Conservation (phyloP, 2,888 invertebrate species). For the Pyrgus malvae region DNA sequence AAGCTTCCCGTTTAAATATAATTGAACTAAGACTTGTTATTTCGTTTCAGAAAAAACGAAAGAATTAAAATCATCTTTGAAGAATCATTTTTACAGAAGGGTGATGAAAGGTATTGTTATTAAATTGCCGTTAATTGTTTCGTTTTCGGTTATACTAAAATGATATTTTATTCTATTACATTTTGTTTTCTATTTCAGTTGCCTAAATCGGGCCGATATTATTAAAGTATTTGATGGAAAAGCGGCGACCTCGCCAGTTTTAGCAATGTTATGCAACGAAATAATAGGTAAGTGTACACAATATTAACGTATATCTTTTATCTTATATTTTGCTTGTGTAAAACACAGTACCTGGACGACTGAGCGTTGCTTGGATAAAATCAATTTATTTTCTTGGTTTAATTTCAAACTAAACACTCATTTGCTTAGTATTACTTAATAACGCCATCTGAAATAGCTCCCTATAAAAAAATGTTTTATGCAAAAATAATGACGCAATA, state of each 20-base stretch:
- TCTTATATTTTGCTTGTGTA: too few relatives aligned
- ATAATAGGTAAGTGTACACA: conserved; percentile 78
- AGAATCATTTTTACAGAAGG: conserved; percentile 89
- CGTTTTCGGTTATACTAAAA: too few relatives aligned
- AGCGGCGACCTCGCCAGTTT: conserved; percentile 86
- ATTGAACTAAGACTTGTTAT: conserved; percentile 20
- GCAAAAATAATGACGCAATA: too few relatives aligned
- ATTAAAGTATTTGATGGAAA: conserved; percentile 93
- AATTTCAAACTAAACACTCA: too few relatives aligned
- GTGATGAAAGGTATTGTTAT: conserved; percentile 86
- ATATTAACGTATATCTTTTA: too few relatives aligned
- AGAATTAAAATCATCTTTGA: conserved; percentile 91
- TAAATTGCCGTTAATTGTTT: conserved; percentile 53
- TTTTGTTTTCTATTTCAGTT: conserved; percentile 81
- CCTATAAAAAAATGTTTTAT: too few relatives aligned
- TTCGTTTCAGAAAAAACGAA: conserved; percentile 85
- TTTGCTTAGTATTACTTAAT: too few relatives aligned
- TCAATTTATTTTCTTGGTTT: too few relatives aligned
- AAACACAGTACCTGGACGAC: too few relatives aligned
- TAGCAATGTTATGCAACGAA: conserved; percentile 91
- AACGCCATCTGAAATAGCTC: too few relatives aligned
- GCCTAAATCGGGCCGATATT: conserved; percentile 90
- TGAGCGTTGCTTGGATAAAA: too few relatives aligned
- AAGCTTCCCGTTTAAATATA: neutral
- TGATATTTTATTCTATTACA: neutral